These are phyloP conservation scores for Entomobrya proxima DNA, from an alignment of 2,888 invertebrate genomes.

Conservation along the genomic window DNA sequence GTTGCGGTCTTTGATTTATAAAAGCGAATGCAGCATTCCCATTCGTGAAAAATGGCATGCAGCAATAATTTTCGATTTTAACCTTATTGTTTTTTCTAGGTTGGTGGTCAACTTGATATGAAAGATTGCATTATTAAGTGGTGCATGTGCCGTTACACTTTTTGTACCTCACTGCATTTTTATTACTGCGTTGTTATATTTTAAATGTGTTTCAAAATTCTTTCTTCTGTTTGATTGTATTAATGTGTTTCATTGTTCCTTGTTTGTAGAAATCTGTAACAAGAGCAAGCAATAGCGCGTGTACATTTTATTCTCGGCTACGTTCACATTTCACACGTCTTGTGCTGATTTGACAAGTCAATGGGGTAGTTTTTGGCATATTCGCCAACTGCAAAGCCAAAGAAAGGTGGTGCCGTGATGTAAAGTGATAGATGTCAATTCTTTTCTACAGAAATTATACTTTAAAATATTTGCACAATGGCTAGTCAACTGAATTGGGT, in stretches of 20 bases:
- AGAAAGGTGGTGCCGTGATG: background rate
- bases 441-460: background rate
- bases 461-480: background rate
- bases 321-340: background rate
- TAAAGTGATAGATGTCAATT: conserved; percentile 2
- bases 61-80: conserved; percentile 16
- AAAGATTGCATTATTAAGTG: conserved; percentile 42
- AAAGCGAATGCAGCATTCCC: conserved; percentile 1
- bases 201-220: background rate
- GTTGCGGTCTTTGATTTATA: conserved; percentile 18
- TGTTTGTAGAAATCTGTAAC: background rate
- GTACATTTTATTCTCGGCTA: background rate
- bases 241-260: background rate
- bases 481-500: background rate
- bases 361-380: background rate
- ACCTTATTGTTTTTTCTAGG: conserved; percentile 59
- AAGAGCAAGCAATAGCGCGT: background rate
- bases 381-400: background rate
- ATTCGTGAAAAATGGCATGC: background rate
- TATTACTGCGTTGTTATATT: background rate
- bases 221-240: background rate
- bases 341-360: conserved; percentile 27
- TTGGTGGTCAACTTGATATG: conserved; percentile 49
- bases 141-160: conserved; percentile 60
- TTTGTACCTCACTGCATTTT: conserved; percentile 17